phyloP scores from a whole-genome alignment of 1,140 invertebrate species.

The Neodiprion lecontei region DNA sequence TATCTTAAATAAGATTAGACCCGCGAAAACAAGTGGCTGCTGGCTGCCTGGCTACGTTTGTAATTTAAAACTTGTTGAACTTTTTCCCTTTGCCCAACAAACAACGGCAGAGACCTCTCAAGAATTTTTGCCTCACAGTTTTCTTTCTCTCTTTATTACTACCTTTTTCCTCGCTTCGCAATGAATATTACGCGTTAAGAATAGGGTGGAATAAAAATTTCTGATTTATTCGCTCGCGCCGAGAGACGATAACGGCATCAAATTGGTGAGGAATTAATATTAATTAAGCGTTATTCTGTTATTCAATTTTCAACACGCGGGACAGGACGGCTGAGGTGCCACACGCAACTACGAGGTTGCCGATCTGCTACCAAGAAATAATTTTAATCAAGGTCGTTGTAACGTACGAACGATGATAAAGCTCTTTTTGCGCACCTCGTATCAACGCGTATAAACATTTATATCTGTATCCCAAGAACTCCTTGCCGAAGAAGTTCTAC shows the following conservation, averaged over 20 bases:
- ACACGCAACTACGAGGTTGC: background rate
- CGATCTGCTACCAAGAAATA: slow-evolving; percentile 9
- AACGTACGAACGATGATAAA: background rate
- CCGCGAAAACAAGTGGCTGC: slow-evolving; percentile 5
- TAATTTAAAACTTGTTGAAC: slow-evolving; percentile 8
- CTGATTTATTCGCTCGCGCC: background rate
- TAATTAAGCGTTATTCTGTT: background rate
- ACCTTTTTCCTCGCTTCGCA: background rate
- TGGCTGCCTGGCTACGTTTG: background rate
- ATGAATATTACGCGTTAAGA: background rate
- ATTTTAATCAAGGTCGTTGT: slow-evolving; percentile 9
- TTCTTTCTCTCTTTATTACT: background rate
- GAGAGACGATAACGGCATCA: no score
- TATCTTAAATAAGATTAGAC: slow-evolving; percentile 6
- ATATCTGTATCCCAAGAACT: no score
- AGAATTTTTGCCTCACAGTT: background rate
- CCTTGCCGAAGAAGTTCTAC: no score
- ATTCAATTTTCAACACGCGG: background rate
- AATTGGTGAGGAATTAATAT: no score
- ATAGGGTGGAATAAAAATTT: background rate
- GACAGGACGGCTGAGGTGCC: background rate
- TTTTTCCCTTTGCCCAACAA: background rate
- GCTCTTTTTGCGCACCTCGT: no score
- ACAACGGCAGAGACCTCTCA: no score
- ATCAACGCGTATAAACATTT: no score